Percentiles rank a stretch among this genome's conserved stretches.
Conservation (phyloP, 2,797 vertebrate species). For the Cyclura pinguis region DNA sequence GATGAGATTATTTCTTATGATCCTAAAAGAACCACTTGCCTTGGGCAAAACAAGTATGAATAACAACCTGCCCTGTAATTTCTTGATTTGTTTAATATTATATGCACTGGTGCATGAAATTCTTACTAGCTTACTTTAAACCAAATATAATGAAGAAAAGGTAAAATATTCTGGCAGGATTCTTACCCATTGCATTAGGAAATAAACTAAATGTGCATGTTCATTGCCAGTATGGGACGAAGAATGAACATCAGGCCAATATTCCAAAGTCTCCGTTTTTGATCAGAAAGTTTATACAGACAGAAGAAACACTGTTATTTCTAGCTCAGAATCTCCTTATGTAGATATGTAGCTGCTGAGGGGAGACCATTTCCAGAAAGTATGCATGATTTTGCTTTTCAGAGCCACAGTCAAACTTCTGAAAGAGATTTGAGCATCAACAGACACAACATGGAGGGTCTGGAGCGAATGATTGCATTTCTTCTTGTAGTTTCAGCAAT, state of each 20-base stretch:
- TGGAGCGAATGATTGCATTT: not conserved
- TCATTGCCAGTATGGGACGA: not conserved
- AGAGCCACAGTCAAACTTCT: not conserved
- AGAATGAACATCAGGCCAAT: not conserved
- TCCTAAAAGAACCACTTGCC: no score
- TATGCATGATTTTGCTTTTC: not conserved
- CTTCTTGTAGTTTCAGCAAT: not conserved
- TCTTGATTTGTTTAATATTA: not conserved
- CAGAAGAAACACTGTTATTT: not conserved
- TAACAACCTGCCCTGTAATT: not conserved
- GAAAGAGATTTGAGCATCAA: not conserved
- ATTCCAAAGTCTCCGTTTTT: not conserved
- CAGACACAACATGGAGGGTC: not conserved
- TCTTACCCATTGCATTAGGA: not conserved
- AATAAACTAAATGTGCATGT: not conserved
- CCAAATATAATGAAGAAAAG: not conserved
- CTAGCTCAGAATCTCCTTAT: not conserved
- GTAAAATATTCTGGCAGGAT: fast-evolving
- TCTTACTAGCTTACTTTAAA: not conserved
- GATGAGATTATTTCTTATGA: no score
- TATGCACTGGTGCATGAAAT: not conserved
- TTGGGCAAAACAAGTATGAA: no score
- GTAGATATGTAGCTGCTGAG: not conserved
- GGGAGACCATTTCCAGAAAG: not conserved
- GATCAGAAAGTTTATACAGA: not conserved